Evolutionary conservation across 1,140 invertebrate species (phyloP).

Genomic region (Meloidogyne hapla): DNA sequence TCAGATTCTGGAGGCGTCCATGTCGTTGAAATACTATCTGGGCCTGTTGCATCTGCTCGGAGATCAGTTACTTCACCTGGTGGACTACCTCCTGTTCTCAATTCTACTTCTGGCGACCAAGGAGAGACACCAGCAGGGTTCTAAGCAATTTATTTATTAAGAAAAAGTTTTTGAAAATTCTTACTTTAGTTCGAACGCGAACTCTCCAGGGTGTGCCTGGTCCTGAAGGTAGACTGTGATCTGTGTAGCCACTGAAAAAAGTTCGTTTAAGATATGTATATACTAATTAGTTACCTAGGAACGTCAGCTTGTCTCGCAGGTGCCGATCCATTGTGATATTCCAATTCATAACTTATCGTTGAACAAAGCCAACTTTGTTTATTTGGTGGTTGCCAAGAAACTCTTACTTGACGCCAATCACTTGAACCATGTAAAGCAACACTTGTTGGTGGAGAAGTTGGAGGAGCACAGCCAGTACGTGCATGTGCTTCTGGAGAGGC

Average conservation of each 20-base stretch:
- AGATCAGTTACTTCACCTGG: conserved; percentile 57
- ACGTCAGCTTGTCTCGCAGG: conserved; percentile 41
- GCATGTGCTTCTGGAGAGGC: conserved; percentile 62
- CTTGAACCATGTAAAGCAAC: conserved; percentile 53
- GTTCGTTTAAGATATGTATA: too few relatives aligned
- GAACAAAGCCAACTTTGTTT: conserved; percentile 59
- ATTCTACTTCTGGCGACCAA: conserved; percentile 57
- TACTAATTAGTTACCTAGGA: conserved; percentile 30
- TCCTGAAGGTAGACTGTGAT: conserved; percentile 55
- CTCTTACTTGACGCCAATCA: conserved; percentile 53
- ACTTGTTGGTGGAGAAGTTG: conserved; percentile 57
- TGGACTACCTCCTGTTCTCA: conserved; percentile 56
- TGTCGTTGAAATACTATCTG: conserved; percentile 40
- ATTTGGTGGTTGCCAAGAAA: conserved; percentile 59
- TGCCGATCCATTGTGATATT: conserved; percentile 48
- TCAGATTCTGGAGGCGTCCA: conserved; percentile 54
- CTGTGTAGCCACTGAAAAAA: conserved; percentile 46
- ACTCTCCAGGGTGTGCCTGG: conserved; percentile 61
- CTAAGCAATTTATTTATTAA: conserved; percentile 29
- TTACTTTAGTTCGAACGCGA: conserved; percentile 44
- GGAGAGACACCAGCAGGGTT: conserved; percentile 61
- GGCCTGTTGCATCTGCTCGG: conserved; percentile 50
- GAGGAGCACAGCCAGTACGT: conserved; percentile 61
- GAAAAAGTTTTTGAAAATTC: not conserved
- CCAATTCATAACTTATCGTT: conserved; percentile 48